A percentile compares a stretch with the other conserved stretches of the same genome.
phyloP scores from a whole-genome alignment of 2,888 invertebrate genomes.

The Hololepta plana region DNA sequence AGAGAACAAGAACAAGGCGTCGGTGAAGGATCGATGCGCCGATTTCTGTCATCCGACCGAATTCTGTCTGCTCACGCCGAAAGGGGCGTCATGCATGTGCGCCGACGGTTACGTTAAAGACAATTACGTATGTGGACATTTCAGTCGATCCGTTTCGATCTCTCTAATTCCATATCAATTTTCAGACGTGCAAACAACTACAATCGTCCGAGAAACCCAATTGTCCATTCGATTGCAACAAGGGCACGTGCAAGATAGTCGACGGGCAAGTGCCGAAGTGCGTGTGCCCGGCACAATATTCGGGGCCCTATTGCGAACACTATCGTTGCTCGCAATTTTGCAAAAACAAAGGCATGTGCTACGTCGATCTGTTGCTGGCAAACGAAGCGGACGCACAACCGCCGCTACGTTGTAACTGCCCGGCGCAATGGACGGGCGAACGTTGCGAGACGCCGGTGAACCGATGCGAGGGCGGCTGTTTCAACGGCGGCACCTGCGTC shows the following conservation, averaged over 20 bases:
- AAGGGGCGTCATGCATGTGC: conserved; percentile 23
- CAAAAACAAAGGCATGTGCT: conserved; percentile 40
- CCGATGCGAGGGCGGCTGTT: conserved; percentile 35
- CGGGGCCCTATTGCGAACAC: conserved; percentile 47
- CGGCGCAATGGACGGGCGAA: conserved; percentile 43
- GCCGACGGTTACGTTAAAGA: conserved; percentile 24
- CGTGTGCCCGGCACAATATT: conserved; percentile 42
- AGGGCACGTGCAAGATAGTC: conserved; percentile 37
- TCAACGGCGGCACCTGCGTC: conserved; percentile 41
- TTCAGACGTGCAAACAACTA: not conserved
- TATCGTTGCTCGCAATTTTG: conserved; percentile 53
- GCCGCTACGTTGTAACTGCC: conserved; percentile 36
- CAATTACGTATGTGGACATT: conserved; percentile 22
- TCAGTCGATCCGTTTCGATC: not conserved
- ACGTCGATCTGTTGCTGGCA: conserved; percentile 20
- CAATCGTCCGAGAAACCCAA: conserved; percentile 12
- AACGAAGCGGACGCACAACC: conserved; percentile 13
- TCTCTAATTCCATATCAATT: conserved; percentile 1
- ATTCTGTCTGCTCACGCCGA: conserved; percentile 31
- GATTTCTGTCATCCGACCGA: conserved; percentile 42
- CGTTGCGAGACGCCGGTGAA: conserved; percentile 41
- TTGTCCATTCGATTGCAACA: conserved; percentile 39
- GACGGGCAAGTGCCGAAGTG: conserved; percentile 37
- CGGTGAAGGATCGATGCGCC: conserved; percentile 40
- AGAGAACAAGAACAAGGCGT: conserved; percentile 40